Base-by-base conservation (phyloP, 2,888 invertebrate species). In the Euplexia lucipara region DNA sequence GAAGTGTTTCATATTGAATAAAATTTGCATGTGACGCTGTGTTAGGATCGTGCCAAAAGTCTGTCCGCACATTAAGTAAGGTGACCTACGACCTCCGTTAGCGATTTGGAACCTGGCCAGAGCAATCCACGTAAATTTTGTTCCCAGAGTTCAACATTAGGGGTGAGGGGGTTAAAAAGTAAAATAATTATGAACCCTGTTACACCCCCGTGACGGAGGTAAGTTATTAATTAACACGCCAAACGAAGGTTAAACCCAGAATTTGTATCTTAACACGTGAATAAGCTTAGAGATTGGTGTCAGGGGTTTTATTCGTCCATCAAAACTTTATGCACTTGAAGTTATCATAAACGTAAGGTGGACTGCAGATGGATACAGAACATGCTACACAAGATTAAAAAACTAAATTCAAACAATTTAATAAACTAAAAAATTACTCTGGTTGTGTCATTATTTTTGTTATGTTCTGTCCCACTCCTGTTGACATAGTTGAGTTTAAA, bases 91-190 rank as follows among this genome's bases (percentile, higher is more conserved):
- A 87, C 86, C 89, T 83, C 83, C 75, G 85, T 81, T 83, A 84
- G 86, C 87, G 88, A 90, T 90, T 92, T 93, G 93, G 92, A 91
- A 70, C 73, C 78, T 58, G 70, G 92, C 92, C 92, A 93, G 88
- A 79, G 79, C 66, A 64, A 81, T 81, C 75, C 83, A 84, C 88
- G 89, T 90, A 91, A 89, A 90, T 90, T 91, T 87, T 84, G 88
- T 87, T 89, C 85, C 84, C 86, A 52, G 81, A 80, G 83, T 84
- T 83, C 78, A 88, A 86, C 87, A 88, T 88, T 88, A 88, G 85
- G 75, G 80, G 81, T 75, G 78, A 86, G 82, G 83, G n/a, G 84
- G 88, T 84, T 86, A 83, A 86, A 86, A 89, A 88, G 87, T 88
- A 26, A 26, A 26, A 26, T 90, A 87, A 88, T 88, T 88, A 84